Evolutionary conservation across 2,888 invertebrate genomes (phyloP).

Genomic region (Leptinotarsa peninsularis): DNA sequence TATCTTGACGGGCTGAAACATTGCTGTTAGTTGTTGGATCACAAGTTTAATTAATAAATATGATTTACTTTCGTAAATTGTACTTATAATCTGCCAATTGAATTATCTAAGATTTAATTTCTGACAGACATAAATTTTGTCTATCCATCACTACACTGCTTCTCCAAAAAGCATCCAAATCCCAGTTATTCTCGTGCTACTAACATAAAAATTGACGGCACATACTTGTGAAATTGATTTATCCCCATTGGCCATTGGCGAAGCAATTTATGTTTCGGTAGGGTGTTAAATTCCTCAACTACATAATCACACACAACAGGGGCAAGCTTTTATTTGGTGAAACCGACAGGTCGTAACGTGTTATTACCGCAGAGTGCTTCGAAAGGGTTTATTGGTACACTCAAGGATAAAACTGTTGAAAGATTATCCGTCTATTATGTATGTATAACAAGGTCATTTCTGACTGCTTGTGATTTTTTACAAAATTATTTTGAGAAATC

Average conservation of each 20-base stretch:
- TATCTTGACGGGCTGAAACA: too few species aligned
- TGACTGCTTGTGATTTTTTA: too few species aligned
- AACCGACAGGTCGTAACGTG: slow-evolving; percentile 41
- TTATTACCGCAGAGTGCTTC: slow-evolving; percentile 39
- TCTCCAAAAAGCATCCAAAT: neutral
- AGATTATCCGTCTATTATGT: neutral
- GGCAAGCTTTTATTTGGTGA: slow-evolving; percentile 36
- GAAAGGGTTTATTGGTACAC: slow-evolving; percentile 37
- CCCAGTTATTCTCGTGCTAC: neutral
- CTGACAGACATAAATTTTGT: too few species aligned
- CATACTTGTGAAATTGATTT: slow-evolving; percentile 27
- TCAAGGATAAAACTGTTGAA: neutral
- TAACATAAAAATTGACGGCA: neutral
- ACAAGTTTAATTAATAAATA: too few species aligned
- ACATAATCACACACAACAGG: slow-evolving; percentile 35
- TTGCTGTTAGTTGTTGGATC: too few species aligned
- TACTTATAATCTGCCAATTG: too few species aligned
- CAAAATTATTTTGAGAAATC: too few species aligned
- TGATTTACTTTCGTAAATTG: too few species aligned
- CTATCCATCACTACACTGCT: too few species aligned
- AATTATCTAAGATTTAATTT: too few species aligned
- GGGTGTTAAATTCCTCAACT: slow-evolving; percentile 39
- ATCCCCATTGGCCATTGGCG: slow-evolving; percentile 30
- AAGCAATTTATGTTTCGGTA: slow-evolving; percentile 27
- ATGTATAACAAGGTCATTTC: neutral